phyloP scores from a whole-genome alignment of 2,888 invertebrate genomes.

The Phengaris alcon region DNA sequence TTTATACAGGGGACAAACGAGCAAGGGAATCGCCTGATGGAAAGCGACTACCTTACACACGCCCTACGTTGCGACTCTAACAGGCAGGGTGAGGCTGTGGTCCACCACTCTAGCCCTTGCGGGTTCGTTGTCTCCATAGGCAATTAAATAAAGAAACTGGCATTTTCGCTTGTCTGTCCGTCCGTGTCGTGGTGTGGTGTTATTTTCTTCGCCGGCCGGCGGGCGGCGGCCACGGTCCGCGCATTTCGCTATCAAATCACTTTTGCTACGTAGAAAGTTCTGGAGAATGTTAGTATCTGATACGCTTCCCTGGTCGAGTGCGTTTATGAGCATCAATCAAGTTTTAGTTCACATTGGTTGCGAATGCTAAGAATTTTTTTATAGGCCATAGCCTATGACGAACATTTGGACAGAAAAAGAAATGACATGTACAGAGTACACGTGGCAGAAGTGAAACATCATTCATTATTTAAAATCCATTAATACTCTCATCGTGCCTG shows the following conservation, averaged over 20 bases:
- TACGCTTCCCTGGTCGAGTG: background rate
- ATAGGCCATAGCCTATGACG: too few relatives aligned
- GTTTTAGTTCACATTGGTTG: background rate
- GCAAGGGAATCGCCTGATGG: too few relatives aligned
- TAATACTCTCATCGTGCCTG: too few relatives aligned
- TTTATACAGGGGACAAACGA: too few relatives aligned
- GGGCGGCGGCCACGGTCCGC: background rate
- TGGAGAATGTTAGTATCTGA: conserved; percentile 8
- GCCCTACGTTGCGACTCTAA: too few relatives aligned
- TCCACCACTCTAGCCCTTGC: background rate
- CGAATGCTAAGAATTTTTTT: background rate
- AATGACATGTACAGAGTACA: too few relatives aligned
- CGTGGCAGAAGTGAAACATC: too few relatives aligned
- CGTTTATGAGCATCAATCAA: background rate
- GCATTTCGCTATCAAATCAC: conserved; percentile 12
- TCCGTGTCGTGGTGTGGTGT: background rate
- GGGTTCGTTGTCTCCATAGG: background rate
- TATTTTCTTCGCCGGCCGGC: background rate
- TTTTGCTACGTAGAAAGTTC: conserved; percentile 16
- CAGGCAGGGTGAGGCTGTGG: too few relatives aligned
- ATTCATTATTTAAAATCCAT: too few relatives aligned
- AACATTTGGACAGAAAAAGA: too few relatives aligned
- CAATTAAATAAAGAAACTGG: background rate
- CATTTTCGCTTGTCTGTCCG: background rate
- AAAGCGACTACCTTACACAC: too few relatives aligned